A percentile compares a stretch with the other conserved stretches of the same genome.
Conservation (phyloP, 2,113 vertebrate species). For the Chamaea fasciata region DNA sequence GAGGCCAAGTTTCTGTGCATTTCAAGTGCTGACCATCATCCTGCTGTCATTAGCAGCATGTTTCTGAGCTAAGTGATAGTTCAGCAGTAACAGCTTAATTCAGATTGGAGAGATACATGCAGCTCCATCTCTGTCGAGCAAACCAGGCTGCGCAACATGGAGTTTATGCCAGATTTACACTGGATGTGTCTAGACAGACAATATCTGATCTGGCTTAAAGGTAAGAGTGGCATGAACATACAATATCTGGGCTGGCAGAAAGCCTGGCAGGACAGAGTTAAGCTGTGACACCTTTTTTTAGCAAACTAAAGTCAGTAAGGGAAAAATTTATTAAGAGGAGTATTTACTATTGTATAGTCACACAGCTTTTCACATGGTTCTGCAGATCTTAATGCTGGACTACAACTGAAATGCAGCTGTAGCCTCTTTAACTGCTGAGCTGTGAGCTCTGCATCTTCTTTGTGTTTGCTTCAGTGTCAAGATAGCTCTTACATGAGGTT, state of each 20-base stretch:
- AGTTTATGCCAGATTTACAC: constrained; percentile 45
- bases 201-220: constrained; percentile 63
- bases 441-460: neutral
- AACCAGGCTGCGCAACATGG: neutral
- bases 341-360: neutral
- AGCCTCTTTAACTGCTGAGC: neutral
- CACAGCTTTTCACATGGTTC: neutral
- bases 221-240: constrained; percentile 47
- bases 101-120: constrained; percentile 26
- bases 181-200: constrained; percentile 55
- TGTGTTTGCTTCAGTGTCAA: neutral
- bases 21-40: constrained; percentile 32
- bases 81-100: constrained; percentile 36
- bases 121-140: neutral
- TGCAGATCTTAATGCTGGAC: neutral
- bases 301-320: neutral
- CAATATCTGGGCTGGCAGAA: constrained; percentile 36
- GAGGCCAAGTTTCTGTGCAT: constrained; percentile 11
- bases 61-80: constrained; percentile 10
- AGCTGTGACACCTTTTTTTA: neutral
- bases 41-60: neutral
- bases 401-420: neutral
- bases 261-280: constrained; percentile 18
- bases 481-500: neutral
- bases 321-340: neutral